These are phyloP conservation scores for Sorex maritimensis DNA, from an alignment of 2,797 vertebrate species.

Conservation along the genomic window DNA sequence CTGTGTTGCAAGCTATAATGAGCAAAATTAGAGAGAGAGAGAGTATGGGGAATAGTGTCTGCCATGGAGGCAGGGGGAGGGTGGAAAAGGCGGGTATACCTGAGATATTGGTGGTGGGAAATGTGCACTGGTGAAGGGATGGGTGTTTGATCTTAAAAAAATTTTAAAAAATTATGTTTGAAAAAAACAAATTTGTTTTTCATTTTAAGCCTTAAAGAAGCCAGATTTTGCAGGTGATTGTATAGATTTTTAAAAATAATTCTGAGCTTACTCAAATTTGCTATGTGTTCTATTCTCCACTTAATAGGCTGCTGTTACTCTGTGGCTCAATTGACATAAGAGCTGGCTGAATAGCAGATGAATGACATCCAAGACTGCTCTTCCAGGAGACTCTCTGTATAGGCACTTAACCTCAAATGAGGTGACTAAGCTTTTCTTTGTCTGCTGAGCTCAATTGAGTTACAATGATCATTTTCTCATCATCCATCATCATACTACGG, in stretches of 20 bases:
- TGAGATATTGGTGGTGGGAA: no score
- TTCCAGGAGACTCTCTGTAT: neutral
- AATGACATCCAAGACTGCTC: no score
- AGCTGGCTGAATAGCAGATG: neutral
- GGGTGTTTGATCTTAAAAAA: no score
- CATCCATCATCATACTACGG: neutral
- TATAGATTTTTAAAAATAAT: neutral
- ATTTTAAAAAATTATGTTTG: no score
- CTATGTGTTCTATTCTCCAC: neutral
- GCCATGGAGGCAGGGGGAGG: no score
- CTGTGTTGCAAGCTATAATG: no score
- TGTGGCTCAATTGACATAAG: neutral
- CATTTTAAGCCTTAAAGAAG: conserved; percentile 1
- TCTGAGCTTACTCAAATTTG: neutral
- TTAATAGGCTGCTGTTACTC: neutral
- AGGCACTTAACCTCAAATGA: neutral
- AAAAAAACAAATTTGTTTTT: neutral
- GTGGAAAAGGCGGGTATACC: no score
- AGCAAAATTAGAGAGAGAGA: no score
- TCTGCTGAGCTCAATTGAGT: neutral
- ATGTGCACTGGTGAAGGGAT: no score
- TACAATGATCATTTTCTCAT: neutral
- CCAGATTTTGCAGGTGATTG: neutral
- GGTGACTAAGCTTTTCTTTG: neutral
- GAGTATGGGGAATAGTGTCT: no score